Conservation (phyloP, 35 echinoderm and acorn worm genomes). For the Acanthaster planci region DNA sequence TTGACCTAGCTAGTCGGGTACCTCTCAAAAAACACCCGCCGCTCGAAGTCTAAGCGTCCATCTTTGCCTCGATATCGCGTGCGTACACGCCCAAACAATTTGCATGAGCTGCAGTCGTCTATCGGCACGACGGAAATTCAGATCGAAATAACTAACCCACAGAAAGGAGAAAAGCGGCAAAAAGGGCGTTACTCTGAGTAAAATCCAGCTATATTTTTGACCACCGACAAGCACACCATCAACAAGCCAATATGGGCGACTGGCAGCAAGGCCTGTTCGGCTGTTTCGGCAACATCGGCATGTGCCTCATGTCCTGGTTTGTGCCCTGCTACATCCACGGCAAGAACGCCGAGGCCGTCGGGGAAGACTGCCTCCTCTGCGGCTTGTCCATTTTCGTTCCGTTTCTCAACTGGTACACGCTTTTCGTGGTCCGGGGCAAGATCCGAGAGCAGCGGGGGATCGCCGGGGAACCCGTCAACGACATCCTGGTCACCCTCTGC, state of each 20-base stretch:
- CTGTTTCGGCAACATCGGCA: conserved; percentile 69
- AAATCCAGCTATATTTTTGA: too few relatives aligned
- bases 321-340: conserved; percentile 58
- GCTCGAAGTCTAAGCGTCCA: too few relatives aligned
- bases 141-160: too few relatives aligned
- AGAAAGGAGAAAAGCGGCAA: too few relatives aligned
- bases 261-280: conserved; percentile 71
- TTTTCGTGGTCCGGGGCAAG: conserved; percentile 42
- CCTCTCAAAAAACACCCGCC: too few relatives aligned
- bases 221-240: neutral
- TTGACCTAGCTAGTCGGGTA: too few relatives aligned
- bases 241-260: conserved; percentile 55
- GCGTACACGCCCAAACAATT: too few relatives aligned
- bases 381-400: conserved; percentile 28
- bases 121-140: too few relatives aligned
- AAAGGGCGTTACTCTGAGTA: too few relatives aligned
- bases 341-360: conserved; percentile 54
- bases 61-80: too few relatives aligned
- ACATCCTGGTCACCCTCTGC: neutral
- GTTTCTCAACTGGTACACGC: conserved; percentile 18
- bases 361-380: conserved; percentile 46
- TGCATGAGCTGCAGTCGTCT: too few relatives aligned
- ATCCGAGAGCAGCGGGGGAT: conserved; percentile 51
- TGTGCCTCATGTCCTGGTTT: conserved; percentile 63
- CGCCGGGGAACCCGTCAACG: neutral